Base-by-base conservation (phyloP, 2,888 invertebrate species). In the Cerceris ruficornis region DNA sequence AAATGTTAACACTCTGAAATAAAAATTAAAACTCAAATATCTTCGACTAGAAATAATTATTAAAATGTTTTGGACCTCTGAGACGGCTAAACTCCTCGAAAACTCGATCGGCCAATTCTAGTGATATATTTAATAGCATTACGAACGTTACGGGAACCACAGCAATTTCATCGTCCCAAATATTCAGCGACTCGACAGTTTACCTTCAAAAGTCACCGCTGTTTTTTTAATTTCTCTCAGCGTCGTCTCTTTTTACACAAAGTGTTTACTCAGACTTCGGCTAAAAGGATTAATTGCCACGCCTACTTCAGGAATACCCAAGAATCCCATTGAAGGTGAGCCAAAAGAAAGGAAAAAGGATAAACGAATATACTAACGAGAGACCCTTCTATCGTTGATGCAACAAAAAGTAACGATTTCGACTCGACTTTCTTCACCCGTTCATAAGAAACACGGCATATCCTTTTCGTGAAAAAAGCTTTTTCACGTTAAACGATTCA, bases 261-360 rank as follows among this genome's bases (percentile, higher is more conserved):
- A 65, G 54, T 60, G 73, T 75, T 70, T 81, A 57, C 76, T 52
- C 43, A 55, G 43, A 69, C 69, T 69, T 71, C 61, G 65, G 52
- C 57, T 74, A 73, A 79, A 80, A 79, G 81, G 85, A 85, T 86
- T 86, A 85, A 86, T 86, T 86, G 79, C 80, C 66, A 58, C 60
- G 69, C 65, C 80, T 69, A 66, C 41, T 57, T 46, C 68, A 52
- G 66, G 64, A 80, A 80, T 82, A 81, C 75, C 79, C 76, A 65
- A 73, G 76, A 73, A 77, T 77, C 70, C 70, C 49, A 42, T 43
- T 52, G 52, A 28, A 62, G 50, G n/a, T n/a, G n/a, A n/a, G 9
- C 2, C 7, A 57, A 17, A 50, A 41, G 46, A 64, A 67, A 43
- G n/a, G 9, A 0, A 9, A 39, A 11, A 46, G 17, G 62, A 9